phyloP scores from a whole-genome alignment of 1,140 invertebrate species.

The Ditylenchus dipsaci region DNA sequence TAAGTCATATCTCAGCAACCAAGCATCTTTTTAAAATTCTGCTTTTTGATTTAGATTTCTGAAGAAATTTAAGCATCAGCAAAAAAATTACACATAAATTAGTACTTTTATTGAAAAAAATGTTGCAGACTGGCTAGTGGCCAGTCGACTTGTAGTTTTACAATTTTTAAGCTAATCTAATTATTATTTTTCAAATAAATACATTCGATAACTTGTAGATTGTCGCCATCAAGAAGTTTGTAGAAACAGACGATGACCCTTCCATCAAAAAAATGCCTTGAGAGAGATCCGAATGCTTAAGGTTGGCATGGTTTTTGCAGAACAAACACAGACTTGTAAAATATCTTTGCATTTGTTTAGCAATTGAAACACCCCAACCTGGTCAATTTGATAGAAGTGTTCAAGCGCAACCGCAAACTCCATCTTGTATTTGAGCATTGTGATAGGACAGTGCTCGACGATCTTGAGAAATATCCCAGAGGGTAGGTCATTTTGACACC shows the following conservation, averaged over 20 bases:
- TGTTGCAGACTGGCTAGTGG: too few relatives aligned
- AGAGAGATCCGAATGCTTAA: constrained; percentile 94
- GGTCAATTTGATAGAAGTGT: constrained; percentile 94
- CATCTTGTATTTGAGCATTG: constrained; percentile 98
- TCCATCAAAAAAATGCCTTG: constrained; percentile 92
- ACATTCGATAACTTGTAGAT: constrained; percentile 58
- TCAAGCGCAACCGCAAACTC: constrained; percentile 86
- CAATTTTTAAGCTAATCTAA: too few relatives aligned
- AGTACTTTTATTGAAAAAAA: too few relatives aligned
- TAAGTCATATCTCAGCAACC: too few relatives aligned
- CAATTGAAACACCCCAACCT: constrained; percentile 96
- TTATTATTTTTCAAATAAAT: too few relatives aligned
- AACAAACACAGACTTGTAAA: not conserved
- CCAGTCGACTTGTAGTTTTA: too few relatives aligned
- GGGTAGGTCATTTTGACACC: constrained; percentile 61
- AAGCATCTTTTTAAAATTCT: too few relatives aligned
- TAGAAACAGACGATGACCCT: constrained; percentile 96
- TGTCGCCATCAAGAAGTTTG: constrained; percentile 97
- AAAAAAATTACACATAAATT: too few relatives aligned
- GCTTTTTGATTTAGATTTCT: too few relatives aligned
- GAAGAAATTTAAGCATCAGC: too few relatives aligned
- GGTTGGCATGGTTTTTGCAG: constrained; percentile 63
- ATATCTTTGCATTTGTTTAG: constrained; percentile 64
- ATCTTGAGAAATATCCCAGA: constrained; percentile 82
- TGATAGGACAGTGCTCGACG: constrained; percentile 77